These are phyloP conservation scores for Drosophila kohkoa DNA, from an alignment of 1,140 invertebrate genomes.

Conservation along the genomic window DNA sequence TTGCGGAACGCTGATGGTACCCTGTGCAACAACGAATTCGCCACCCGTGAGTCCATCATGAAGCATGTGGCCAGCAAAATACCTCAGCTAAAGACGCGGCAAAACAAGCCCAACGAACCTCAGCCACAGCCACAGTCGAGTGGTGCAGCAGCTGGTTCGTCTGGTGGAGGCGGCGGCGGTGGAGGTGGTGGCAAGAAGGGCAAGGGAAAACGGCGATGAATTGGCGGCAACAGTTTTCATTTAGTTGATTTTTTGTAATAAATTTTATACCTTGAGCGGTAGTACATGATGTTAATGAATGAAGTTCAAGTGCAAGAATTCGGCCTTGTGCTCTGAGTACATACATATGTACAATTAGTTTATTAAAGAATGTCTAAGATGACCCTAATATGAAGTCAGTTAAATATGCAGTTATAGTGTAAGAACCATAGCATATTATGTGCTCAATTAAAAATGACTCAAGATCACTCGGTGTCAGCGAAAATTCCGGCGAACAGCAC, in stretches of 20 bases:
- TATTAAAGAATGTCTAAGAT: constrained; percentile 45
- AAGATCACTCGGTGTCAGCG: constrained; percentile 75
- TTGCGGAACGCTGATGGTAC: constrained; percentile 96
- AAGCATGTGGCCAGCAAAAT: constrained; percentile 93
- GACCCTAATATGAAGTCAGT: constrained; percentile 57
- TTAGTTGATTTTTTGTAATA: constrained; percentile 72
- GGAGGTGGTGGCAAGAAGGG: constrained; percentile 75
- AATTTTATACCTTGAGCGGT: constrained; percentile 38
- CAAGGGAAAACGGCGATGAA: constrained; percentile 82
- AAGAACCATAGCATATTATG: constrained; percentile 33
- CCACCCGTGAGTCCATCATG: constrained; percentile 91
- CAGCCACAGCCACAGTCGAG: constrained; percentile 61
- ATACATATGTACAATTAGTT: constrained; percentile 15
- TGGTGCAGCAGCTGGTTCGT: constrained; percentile 42
- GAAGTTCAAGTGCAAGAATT: constrained; percentile 73
- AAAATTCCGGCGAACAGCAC: constrained; percentile 63
- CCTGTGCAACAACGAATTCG: constrained; percentile 90
- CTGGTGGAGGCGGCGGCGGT: constrained; percentile 43
- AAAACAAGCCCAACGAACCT: constrained; percentile 68
- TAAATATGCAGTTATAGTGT: constrained; percentile 22
- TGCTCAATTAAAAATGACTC: constrained; percentile 70
- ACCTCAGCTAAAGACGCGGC: constrained; percentile 95
- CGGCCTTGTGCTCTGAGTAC: constrained; percentile 45
- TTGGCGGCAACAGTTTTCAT: constrained; percentile 32
- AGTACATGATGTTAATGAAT: constrained; percentile 37